Percentiles rank a stretch among this genome's conserved stretches.
Conservation (phyloP, 2,113 vertebrate species). For the Bothrops jararaca region DNA sequence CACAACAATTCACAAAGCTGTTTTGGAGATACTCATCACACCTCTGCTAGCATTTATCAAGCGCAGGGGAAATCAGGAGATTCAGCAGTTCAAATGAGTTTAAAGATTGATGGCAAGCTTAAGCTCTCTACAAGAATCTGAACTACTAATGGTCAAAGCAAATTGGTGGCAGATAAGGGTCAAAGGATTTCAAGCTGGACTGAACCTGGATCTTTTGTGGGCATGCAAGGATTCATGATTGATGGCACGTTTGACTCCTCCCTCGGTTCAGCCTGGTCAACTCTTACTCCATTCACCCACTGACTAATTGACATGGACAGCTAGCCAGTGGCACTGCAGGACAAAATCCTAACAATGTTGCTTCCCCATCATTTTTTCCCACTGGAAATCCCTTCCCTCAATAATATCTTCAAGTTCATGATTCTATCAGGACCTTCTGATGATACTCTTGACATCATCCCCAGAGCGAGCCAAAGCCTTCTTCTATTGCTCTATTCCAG, state of each 20-base stretch:
- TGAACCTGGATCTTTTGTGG: not conserved
- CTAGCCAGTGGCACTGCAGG: not conserved
- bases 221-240: not conserved
- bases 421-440: not conserved
- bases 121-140: too few relatives aligned
- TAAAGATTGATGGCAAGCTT: not conserved
- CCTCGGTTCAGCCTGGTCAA: not conserved
- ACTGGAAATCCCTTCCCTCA: not conserved
- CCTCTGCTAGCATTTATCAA: not conserved
- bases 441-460: not conserved
- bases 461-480: not conserved
- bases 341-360: not conserved
- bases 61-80: not conserved
- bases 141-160: not conserved
- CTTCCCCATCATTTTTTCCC: not conserved
- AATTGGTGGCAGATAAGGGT: not conserved
- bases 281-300: not conserved
- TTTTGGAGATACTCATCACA: not conserved
- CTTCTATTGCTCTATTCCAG: not conserved
- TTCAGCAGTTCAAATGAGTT: not conserved
- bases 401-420: not conserved
- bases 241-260: not conserved
- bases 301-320: not conserved
- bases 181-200: not conserved
- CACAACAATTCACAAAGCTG: not conserved